phyloP scores from a whole-genome alignment of 2,888 invertebrate species.

The Ctena decussata region DNA sequence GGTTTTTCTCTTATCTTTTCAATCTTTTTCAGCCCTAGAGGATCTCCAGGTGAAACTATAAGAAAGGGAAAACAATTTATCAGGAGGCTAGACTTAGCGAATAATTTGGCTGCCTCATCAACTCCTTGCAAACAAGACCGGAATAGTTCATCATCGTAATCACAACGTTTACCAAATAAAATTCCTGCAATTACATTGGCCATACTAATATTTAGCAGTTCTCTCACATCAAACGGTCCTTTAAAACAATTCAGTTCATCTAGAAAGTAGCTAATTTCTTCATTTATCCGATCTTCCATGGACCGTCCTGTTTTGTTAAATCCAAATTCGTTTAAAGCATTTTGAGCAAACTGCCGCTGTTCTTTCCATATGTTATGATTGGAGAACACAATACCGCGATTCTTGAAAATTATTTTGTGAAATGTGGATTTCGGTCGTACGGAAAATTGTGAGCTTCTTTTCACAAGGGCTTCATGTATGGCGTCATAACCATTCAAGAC shows the following conservation, averaged over 20 bases:
- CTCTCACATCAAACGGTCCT: constrained; percentile 42
- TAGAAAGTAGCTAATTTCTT: constrained; percentile 47
- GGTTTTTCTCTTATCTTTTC: constrained; percentile 45
- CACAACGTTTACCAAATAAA: constrained; percentile 56
- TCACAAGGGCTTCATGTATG: constrained; percentile 57
- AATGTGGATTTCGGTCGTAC: constrained; percentile 48
- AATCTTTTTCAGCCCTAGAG: constrained; percentile 44
- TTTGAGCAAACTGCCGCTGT: constrained; percentile 50
- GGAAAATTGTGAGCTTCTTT: constrained; percentile 48
- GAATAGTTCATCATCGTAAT: constrained; percentile 52
- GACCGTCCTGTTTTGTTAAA: constrained; percentile 45
- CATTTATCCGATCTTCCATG: constrained; percentile 61
- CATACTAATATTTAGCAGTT: constrained; percentile 45
- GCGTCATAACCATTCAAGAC: constrained; percentile 57
- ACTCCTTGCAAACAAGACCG: constrained; percentile 46
- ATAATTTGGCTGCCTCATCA: constrained; percentile 43
- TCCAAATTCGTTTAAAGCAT: constrained; percentile 58
- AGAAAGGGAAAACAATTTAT: constrained; percentile 55
- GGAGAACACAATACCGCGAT: constrained; percentile 51
- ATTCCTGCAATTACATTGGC: constrained; percentile 58
- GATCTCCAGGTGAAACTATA: constrained; percentile 41
- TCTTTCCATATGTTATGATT: constrained; percentile 55
- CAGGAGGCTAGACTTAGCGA: constrained; percentile 39
- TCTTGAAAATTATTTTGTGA: constrained; percentile 48
- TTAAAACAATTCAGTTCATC: constrained; percentile 9